A percentile compares a stretch with the other conserved stretches of the same genome.
phyloP scores from a whole-genome alignment of 2,888 invertebrate genomes.

The Sturmia bella region DNA sequence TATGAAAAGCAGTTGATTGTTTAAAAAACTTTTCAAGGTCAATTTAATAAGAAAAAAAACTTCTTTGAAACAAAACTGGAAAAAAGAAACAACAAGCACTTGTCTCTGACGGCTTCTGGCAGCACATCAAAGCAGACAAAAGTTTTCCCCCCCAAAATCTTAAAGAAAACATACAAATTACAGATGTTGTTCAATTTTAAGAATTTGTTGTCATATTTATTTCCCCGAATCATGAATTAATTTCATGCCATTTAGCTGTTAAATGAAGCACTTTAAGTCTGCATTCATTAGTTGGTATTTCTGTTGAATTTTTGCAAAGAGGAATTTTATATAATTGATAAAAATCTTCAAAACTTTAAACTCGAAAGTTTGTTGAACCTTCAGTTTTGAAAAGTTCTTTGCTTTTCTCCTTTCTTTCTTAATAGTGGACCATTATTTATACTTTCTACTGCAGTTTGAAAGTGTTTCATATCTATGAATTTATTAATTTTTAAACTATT shows the following conservation, averaged over 20 bases:
- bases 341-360: background rate
- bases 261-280: slow-evolving; percentile 47
- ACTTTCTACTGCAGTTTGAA: slow-evolving; percentile 8
- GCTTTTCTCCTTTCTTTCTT: background rate
- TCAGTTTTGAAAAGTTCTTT: background rate
- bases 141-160: background rate
- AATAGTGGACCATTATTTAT: background rate
- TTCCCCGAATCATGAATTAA: slow-evolving; percentile 55
- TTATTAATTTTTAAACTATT: slow-evolving; percentile 4
- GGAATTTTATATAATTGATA: slow-evolving; percentile 2
- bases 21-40: slow-evolving; percentile 19
- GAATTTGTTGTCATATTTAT: slow-evolving; percentile 27
- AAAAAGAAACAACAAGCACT: slow-evolving; percentile 2
- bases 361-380: slow-evolving; percentile 1
- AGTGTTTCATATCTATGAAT: background rate
- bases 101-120: slow-evolving; percentile 35
- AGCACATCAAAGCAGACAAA: slow-evolving; percentile 1
- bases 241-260: slow-evolving; percentile 55
- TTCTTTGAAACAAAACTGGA: background rate
- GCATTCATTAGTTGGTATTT: slow-evolving; percentile 33
- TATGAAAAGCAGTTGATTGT: slow-evolving; percentile 8
- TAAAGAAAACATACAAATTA: background rate
- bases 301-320: background rate
- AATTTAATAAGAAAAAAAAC: slow-evolving; percentile 3
- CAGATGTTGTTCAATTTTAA: slow-evolving; percentile 8